Base-by-base conservation (phyloP, 1,140 invertebrate genomes). In the Drosophila punjabiensis region DNA sequence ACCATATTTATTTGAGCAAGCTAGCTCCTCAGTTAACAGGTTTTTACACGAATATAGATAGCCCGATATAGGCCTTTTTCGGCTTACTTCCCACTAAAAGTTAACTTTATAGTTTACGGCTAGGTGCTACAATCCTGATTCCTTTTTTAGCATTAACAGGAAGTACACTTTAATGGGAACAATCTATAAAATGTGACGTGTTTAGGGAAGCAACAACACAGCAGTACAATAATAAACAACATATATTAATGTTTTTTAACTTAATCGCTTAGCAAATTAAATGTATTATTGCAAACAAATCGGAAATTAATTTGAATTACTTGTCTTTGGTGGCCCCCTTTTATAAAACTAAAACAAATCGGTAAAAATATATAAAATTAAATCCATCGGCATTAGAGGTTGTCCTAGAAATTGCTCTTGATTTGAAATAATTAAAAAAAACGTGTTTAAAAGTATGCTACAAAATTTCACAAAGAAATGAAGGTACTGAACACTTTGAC, bases 121-220 rank as follows among this genome's bases (percentile, higher is more conserved):
- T 43, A 33, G 37, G 30, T 43, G 30, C 33, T 43, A 43, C 28
- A 53, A 41, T 61, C 37, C 70, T 37, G 20, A 24, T 45, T 61
- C 43, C 45, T 60, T 53, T 73, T 62, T 53, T 35, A 53, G 50
- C n/a, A 60, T 37, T 18, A 50, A 50, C 67, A 60, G 67, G 70
- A 73, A 73, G 55, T 45, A 28, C 43, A 50, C 56, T 76, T 67
- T 61, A 5, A 53, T 56, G 58, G 65, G 64, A 74, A 52, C 48
- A 76, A 69, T 37, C 39, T 60, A 37, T 67, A 53, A 60, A 45
- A 67, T 79, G 86, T 90, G 86, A 89, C 85, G 68, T 68, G 35
- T 82, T 89, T 89, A 89, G 85, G 87, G 85, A 89, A 90, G 64
- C 52, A 75, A 75, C 62, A 53, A 79, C 62, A 59, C 39, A 69